Conservation (phyloP, 1,140 invertebrate species). For the Neomicropteryx cornuta region DNA sequence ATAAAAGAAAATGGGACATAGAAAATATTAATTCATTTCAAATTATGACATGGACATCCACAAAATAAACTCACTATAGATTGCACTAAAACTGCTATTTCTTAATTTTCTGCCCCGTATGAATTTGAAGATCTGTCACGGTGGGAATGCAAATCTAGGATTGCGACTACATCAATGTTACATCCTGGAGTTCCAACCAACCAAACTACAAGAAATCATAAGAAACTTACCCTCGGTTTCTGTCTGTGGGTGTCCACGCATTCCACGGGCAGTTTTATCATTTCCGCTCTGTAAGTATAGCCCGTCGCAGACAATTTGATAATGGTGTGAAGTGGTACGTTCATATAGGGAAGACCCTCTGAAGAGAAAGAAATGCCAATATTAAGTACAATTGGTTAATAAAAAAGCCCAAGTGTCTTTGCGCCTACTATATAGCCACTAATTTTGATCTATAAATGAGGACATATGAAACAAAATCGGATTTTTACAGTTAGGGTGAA, state of each 20-base stretch:
- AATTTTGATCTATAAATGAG: slow-evolving; percentile 3
- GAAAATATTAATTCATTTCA: too few relatives aligned
- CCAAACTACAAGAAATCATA: neutral
- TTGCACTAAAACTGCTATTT: too few relatives aligned
- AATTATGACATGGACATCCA: too few relatives aligned
- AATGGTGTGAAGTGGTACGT: slow-evolving; percentile 85
- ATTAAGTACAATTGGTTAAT: neutral
- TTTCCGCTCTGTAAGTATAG: slow-evolving; percentile 73
- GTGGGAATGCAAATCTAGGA: too few relatives aligned
- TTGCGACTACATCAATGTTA: neutral
- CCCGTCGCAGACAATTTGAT: slow-evolving; percentile 74
- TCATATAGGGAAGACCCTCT: slow-evolving; percentile 82
- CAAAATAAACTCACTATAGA: too few relatives aligned
- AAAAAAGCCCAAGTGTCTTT: slow-evolving; percentile 2
- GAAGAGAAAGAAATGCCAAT: slow-evolving; percentile 19
- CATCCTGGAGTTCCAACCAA: neutral
- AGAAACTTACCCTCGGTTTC: slow-evolving; percentile 45
- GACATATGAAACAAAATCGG: neutral
- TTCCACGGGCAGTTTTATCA: slow-evolving; percentile 67
- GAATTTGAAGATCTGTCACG: too few relatives aligned
- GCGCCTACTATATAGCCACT: slow-evolving; percentile 1
- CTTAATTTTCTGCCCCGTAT: too few relatives aligned
- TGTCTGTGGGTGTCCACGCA: slow-evolving; percentile 75
- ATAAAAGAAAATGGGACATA: too few relatives aligned
- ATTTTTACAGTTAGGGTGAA: neutral